Conservation (phyloP, 2,888 invertebrate genomes). For the Clanis bilineata region DNA sequence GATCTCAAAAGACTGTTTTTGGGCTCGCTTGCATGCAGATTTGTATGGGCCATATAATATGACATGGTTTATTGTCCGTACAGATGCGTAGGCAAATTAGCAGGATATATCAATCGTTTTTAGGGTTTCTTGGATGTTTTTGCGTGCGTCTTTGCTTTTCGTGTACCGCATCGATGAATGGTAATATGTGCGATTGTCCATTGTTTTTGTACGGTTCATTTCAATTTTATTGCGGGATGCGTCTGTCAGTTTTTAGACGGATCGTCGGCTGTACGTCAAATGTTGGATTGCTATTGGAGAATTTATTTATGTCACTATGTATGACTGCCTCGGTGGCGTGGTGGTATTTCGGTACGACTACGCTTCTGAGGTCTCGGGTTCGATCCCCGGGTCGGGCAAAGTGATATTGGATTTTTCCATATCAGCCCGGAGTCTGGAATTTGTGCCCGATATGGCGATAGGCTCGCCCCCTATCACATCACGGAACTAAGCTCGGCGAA, state of each 20-base stretch:
- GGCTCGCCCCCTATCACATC: too few species aligned
- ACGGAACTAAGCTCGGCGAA: too few species aligned
- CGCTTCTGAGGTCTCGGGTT: too few species aligned
- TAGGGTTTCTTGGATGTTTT: constrained; percentile 47
- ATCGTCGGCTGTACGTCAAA: background rate
- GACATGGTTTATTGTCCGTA: constrained; percentile 74
- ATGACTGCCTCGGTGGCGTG: too few species aligned
- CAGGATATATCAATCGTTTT: constrained; percentile 77
- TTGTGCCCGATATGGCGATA: too few species aligned
- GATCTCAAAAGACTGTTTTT: constrained; percentile 68
- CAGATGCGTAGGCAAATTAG: constrained; percentile 74
- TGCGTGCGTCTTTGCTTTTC: constrained; percentile 34
- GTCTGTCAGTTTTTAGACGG: constrained; percentile 38
- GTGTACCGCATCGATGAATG: constrained; percentile 43
- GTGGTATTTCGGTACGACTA: too few species aligned
- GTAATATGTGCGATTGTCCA: constrained; percentile 29
- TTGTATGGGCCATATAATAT: constrained; percentile 69
- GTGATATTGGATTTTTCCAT: too few species aligned
- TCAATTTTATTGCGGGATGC: constrained; percentile 36
- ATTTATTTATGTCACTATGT: background rate
- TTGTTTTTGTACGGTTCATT: constrained; percentile 30
- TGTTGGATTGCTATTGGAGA: background rate
- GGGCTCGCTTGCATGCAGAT: constrained; percentile 60
- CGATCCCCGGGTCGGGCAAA: too few species aligned
- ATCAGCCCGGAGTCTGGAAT: too few species aligned